A percentile compares a stretch with the other conserved stretches of the same genome.
phyloP scores from a whole-genome alignment of 1,140 invertebrate species.

The Leptinotarsa lineolata region DNA sequence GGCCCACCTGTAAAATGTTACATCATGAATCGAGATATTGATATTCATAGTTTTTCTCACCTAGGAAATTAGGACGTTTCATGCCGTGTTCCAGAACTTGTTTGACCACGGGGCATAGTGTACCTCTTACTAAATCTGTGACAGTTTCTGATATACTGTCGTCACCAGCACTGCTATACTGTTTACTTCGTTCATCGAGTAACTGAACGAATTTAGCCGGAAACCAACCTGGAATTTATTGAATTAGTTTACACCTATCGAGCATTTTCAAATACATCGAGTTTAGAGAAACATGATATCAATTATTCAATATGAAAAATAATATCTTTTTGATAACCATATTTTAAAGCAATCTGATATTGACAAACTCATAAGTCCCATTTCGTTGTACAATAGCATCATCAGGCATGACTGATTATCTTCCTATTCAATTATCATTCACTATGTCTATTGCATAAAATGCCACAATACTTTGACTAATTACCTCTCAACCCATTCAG shows the following conservation, averaged over 20 bases:
- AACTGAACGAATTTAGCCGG: slow-evolving; percentile 98
- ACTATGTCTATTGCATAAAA: too few species aligned
- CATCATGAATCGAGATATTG: not conserved
- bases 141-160: slow-evolving; percentile 95
- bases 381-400: too few species aligned
- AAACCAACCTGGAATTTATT: slow-evolving; percentile 81
- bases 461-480: too few species aligned
- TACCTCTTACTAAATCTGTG: slow-evolving; percentile 93
- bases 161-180: slow-evolving; percentile 95
- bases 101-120: slow-evolving; percentile 91
- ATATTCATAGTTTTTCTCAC: slow-evolving; percentile 43
- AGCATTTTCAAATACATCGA: too few species aligned
- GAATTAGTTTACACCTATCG: too few species aligned
- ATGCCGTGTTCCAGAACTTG: slow-evolving; percentile 96
- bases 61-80: slow-evolving; percentile 80
- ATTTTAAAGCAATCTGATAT: too few species aligned
- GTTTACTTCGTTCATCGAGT: slow-evolving; percentile 94
- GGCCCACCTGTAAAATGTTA: slow-evolving; percentile 69
- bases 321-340: too few species aligned
- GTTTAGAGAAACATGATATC: too few species aligned
- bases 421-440: too few species aligned
- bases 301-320: too few species aligned
- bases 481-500: slow-evolving; percentile 89
- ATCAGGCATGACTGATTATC: too few species aligned
- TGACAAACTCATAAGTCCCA: too few species aligned